Conservation (phyloP, 2,888 invertebrate genomes). For the Cryptocephalus primarius region DNA sequence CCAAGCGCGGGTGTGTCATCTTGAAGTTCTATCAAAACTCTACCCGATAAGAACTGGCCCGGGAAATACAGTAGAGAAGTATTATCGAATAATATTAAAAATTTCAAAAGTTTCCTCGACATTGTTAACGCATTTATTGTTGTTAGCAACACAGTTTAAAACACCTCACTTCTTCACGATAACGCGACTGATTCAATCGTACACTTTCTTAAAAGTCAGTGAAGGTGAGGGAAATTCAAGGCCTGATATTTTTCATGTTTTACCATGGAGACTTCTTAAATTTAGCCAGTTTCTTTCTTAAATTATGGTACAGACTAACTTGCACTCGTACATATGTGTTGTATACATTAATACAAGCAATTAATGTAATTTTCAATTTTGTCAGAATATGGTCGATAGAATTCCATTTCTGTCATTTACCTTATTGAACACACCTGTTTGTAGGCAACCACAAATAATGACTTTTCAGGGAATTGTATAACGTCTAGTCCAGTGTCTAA, state of each 20-base stretch:
- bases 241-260: conserved; percentile 4
- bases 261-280: too few species aligned
- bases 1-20: conserved; percentile 86
- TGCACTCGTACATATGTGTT: too few species aligned
- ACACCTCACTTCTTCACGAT: neutral
- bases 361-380: too few species aligned
- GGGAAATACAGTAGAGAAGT: conserved; percentile 87
- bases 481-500: too few species aligned
- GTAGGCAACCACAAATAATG: too few species aligned
- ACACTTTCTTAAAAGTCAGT: conserved; percentile 10
- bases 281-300: too few species aligned
- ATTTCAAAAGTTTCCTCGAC: conserved; percentile 84
- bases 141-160: neutral
- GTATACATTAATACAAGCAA: too few species aligned
- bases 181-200: conserved; percentile 2
- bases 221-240: conserved; percentile 23
- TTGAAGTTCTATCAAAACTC: conserved; percentile 84
- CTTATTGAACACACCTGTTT: too few species aligned
- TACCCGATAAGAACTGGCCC: conserved; percentile 84
- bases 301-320: too few species aligned
- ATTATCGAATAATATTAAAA: conserved; percentile 88
- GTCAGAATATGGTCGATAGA: too few species aligned
- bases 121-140: conserved; percentile 35
- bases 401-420: too few species aligned
- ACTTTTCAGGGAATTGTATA: too few species aligned